Percentiles rank a stretch among this genome's conserved stretches.
Conservation (phyloP, 37 sponge, comb jelly and placozoan genomes). For the Trichoplax adhaerens region DNA sequence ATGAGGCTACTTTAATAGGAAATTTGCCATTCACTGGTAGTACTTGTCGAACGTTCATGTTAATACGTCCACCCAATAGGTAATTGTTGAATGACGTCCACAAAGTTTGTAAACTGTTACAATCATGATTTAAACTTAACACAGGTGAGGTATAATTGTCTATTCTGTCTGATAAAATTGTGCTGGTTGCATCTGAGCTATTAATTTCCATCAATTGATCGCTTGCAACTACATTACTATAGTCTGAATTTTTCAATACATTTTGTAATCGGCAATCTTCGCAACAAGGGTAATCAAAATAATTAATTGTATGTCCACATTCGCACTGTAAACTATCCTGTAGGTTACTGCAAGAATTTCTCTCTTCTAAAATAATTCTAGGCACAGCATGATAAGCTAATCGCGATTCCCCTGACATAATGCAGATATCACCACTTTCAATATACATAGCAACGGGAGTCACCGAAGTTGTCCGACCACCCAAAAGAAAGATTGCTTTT, state of each 20-base stretch:
- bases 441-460: conserved; percentile 43
- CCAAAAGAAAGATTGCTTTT: conserved; percentile 75
- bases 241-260: not conserved
- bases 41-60: conserved; percentile 79
- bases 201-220: not conserved
- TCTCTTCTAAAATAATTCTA: conserved; percentile 23
- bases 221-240: not conserved
- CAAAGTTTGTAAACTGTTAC: no score
- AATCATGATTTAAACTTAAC: no score
- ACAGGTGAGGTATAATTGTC: no score
- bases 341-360: not conserved
- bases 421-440: conserved; percentile 66
- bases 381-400: conserved; percentile 80
- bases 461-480: conserved; percentile 40
- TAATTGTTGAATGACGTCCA: conserved; percentile 15
- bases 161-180: conserved; percentile 1
- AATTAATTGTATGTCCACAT: no score
- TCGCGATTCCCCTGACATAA: conserved; percentile 62
- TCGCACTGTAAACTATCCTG: no score
- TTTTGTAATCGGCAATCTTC: not conserved
- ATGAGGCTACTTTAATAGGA: not conserved
- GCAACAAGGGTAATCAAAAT: no score
- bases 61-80: conserved; percentile 50
- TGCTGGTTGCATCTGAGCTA: conserved; percentile 12
- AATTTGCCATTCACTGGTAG: not conserved